These are phyloP conservation scores for Hormaphis cornu DNA, from an alignment of 1,140 invertebrate genomes.

Conservation along the genomic window DNA sequence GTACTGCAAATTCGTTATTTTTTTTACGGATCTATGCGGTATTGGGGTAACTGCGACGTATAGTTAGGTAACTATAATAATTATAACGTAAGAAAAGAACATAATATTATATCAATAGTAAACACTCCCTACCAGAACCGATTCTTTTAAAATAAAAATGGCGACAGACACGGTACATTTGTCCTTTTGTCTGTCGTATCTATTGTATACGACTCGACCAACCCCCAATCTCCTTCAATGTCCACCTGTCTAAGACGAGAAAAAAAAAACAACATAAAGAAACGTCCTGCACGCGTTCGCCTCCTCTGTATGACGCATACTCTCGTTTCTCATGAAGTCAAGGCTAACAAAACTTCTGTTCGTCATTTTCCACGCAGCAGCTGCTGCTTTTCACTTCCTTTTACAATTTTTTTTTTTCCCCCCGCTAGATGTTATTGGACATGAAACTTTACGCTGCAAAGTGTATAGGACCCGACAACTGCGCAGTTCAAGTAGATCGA, in stretches of 20 bases:
- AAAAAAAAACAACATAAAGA: conserved; percentile 6
- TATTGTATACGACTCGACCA: not conserved
- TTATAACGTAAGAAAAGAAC: not conserved
- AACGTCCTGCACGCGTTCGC: not conserved
- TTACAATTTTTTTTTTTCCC: no score
- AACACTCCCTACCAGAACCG: not conserved
- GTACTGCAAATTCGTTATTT: no score
- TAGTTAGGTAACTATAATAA: no score
- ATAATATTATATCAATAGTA: not conserved
- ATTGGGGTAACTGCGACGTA: no score
- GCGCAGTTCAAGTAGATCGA: no score
- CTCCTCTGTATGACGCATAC: not conserved
- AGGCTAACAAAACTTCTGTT: not conserved
- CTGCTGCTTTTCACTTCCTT: not conserved
- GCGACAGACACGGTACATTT: conserved; percentile 4
- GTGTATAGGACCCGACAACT: no score
- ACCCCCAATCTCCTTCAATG: conserved; percentile 14
- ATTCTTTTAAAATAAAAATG: conserved; percentile 21
- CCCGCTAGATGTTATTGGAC: no score
- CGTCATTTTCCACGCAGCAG: not conserved
- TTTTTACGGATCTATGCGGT: no score
- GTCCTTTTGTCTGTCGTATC: not conserved
- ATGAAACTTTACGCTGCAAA: no score
- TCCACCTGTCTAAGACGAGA: not conserved
- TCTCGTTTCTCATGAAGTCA: not conserved